These are phyloP conservation scores for Ophiothrix spiculata DNA, from an alignment of 35 echinoderm and acorn worm species.

Conservation along the genomic window DNA sequence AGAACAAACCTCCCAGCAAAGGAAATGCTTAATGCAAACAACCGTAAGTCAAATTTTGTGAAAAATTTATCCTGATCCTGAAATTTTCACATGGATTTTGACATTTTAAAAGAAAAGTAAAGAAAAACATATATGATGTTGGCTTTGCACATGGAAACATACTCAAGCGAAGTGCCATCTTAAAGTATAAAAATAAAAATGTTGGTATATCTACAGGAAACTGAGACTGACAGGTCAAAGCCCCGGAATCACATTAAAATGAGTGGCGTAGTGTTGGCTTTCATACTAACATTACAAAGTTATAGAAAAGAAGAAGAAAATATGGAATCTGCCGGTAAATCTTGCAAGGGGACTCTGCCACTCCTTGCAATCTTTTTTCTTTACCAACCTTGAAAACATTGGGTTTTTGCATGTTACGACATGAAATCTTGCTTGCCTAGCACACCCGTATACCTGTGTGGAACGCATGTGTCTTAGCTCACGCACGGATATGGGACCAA, in stretches of 20 bases:
- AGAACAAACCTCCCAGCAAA: too few relatives aligned
- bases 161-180: neutral
- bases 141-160: neutral
- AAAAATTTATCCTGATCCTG: neutral
- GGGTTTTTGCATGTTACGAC: conserved; percentile 12
- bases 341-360: neutral
- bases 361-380: conserved; percentile 5
- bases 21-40: conserved; percentile 4
- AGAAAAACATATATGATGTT: neutral
- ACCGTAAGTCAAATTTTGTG: neutral
- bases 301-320: neutral
- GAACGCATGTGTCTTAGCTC: neutral
- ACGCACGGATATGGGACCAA: neutral
- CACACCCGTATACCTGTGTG: neutral
- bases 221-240: neutral
- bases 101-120: neutral
- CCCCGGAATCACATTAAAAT: conserved; percentile 9
- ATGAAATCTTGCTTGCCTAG: neutral
- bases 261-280: conserved; percentile 1
- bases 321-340: neutral
- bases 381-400: conserved; percentile 16
- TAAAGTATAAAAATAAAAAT: neutral
- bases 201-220: conserved; percentile 4
- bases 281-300: neutral
- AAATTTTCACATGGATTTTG: neutral